Percentiles rank a stretch among this genome's conserved stretches.
phyloP scores from a whole-genome alignment of 2,888 invertebrate species.

The Anoplius nigerrimus region DNA sequence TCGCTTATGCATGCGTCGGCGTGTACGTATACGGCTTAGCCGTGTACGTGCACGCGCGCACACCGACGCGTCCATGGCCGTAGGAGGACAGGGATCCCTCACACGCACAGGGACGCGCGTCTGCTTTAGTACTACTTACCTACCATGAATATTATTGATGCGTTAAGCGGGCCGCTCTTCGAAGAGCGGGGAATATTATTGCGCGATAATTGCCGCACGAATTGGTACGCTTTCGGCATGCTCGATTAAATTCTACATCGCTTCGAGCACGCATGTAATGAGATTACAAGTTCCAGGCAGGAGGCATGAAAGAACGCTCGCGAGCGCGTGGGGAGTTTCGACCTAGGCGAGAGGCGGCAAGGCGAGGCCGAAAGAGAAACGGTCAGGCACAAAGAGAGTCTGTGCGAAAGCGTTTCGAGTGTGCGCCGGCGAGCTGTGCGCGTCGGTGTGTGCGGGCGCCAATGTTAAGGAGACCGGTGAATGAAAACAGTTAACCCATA shows the following conservation, averaged over 20 bases:
- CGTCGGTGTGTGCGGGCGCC: too few relatives aligned
- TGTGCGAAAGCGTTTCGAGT: too few relatives aligned
- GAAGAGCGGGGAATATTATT: constrained; percentile 46
- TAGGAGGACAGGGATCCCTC: not conserved
- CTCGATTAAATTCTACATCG: constrained; percentile 32
- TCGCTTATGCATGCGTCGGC: too few relatives aligned
- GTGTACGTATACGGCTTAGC: not conserved
- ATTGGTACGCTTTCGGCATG: constrained; percentile 35
- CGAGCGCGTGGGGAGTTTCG: not conserved
- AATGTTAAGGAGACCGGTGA: too few relatives aligned
- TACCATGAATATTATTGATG: constrained; percentile 55
- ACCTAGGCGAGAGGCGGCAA: not conserved
- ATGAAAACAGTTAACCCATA: too few relatives aligned
- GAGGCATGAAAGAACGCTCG: constrained; percentile 3
- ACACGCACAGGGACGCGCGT: not conserved
- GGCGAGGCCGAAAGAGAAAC: too few relatives aligned
- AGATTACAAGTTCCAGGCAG: constrained; percentile 11
- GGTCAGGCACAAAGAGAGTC: too few relatives aligned
- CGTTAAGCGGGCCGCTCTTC: constrained; percentile 41
- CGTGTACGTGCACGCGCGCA: not conserved
- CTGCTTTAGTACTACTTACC: constrained; percentile 30
- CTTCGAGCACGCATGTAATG: constrained; percentile 27
- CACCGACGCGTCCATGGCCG: too few relatives aligned
- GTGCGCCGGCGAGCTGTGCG: too few relatives aligned
- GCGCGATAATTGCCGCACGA: constrained; percentile 51